Evolutionary conservation across 2,113 vertebrate species (phyloP), one percentile per base, ranked within the genome.

Genomic region (Salvelinus alpinus): DNA sequence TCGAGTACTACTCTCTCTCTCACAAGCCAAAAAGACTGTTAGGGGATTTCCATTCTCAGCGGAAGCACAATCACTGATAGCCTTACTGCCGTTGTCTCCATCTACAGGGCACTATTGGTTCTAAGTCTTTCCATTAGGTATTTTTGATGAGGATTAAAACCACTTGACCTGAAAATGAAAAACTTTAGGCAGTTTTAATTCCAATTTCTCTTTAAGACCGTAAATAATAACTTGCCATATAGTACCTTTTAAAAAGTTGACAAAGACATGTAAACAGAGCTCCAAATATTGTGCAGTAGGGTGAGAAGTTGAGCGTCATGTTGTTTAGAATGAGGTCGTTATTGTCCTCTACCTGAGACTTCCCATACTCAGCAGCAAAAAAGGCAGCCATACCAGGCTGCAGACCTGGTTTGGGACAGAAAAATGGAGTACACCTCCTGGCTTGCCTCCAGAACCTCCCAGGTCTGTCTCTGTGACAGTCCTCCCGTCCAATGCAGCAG

Each of bases 401-500:
- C n/a, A 47, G 24, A 11, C 4, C 34, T 34, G 34, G 34, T 34
- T 34, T 64, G 67, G 12, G 11, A 1, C 64, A 4, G 9, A 22
- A 11, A 18, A 0, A 66, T 27, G 69, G 48, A 3, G 48, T 51
- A 51, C 9, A 84, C 16, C 38, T 34, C n/a, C 18, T 7, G 34
- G 60, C 72, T 18, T 13, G 75, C 73, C 0, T 75, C 29, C 82
- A 91, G 51, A 31, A 92, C 74, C 66, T 90, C 69, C 1, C 0
- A 72, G 0, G 85, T 51, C 16, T 86, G 0, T 1, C 22, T 0
- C 2, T 25, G 3, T 22, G 83, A 72, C 1, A 89, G 78, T 16
- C 72, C 76, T 4, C 79, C 81, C 80, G 80, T 85, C 83, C 83
- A 92, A 8, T 5, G 65, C 73, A 92, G 83, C 71, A 92, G 72